These are phyloP conservation scores for Panonychus citri DNA, from an alignment of 1,140 invertebrate species.

Conservation along the genomic window DNA sequence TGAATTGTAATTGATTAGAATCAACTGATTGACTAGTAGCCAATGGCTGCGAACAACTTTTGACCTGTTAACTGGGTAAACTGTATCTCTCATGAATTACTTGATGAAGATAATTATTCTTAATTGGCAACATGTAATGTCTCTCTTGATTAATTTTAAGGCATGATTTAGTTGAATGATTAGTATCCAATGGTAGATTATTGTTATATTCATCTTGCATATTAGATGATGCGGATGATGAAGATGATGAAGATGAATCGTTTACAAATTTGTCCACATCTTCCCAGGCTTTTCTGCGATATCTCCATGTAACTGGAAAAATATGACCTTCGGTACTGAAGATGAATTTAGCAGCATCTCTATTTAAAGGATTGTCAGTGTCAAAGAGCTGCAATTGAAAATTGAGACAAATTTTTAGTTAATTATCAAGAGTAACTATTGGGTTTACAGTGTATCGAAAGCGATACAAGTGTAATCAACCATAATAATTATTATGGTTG, in stretches of 20 bases:
- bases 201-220: too few relatives aligned
- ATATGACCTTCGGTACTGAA: conserved; percentile 46
- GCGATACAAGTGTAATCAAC: too few relatives aligned
- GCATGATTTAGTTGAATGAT: conserved; percentile 19
- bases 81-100: conserved; percentile 21
- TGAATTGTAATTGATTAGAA: too few relatives aligned
- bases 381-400: conserved; percentile 36
- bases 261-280: conserved; percentile 8
- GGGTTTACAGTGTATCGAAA: too few relatives aligned
- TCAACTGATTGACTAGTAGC: too few relatives aligned
- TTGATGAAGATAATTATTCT: conserved; percentile 30
- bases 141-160: conserved; percentile 25
- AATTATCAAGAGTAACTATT: background rate
- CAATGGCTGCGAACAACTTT: too few relatives aligned
- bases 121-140: conserved; percentile 29
- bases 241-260: too few relatives aligned
- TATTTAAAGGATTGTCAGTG: conserved; percentile 36
- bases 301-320: conserved; percentile 29
- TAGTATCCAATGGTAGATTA: background rate
- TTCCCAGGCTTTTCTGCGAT: conserved; percentile 23
- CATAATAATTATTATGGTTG: too few relatives aligned
- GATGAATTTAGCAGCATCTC: conserved; percentile 29
- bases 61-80: too few relatives aligned
- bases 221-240: too few relatives aligned
- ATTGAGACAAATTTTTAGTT: background rate